Conservation (phyloP, 2,113 vertebrate species). For the Rhinogobius similis region DNA sequence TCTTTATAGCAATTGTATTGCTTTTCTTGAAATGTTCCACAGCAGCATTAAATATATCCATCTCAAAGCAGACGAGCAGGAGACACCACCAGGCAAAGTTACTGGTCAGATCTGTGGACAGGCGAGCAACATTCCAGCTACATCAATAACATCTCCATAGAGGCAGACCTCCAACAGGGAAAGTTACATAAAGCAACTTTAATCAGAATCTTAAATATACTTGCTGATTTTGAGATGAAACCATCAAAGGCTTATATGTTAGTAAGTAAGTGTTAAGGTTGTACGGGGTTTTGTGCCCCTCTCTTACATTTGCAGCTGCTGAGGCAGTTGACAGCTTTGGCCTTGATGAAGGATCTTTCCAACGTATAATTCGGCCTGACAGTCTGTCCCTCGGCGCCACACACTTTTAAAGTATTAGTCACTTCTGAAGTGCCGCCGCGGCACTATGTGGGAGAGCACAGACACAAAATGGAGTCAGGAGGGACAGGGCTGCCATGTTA, state of each 20-base stretch:
- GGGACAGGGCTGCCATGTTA: conserved; percentile 16
- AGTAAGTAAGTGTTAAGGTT: neutral
- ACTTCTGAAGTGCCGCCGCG: conserved; percentile 36
- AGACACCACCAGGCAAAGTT: too few relatives aligned
- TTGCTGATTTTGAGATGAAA: too few relatives aligned
- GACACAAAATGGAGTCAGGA: conserved; percentile 28
- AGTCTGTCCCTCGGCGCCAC: conserved; percentile 55
- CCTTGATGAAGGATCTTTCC: conserved; percentile 48
- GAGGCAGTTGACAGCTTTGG: conserved; percentile 46
- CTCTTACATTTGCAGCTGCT: conserved; percentile 24
- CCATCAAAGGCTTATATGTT: neutral
- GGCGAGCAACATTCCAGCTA: too few relatives aligned
- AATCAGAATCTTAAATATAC: too few relatives aligned
- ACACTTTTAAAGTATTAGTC: conserved; percentile 64
- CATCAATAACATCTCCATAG: too few relatives aligned
- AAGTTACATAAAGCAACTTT: too few relatives aligned
- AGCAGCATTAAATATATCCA: too few relatives aligned
- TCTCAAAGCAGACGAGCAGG: too few relatives aligned
- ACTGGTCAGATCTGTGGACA: too few relatives aligned
- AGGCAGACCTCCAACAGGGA: too few relatives aligned
- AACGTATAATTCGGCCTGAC: conserved; percentile 55
- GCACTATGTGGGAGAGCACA: conserved; percentile 60
- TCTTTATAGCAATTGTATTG: too few relatives aligned
- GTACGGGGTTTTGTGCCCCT: neutral
- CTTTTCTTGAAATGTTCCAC: too few relatives aligned